phyloP scores from a whole-genome alignment of 2,113 vertebrate genomes.

The Sylvietta virens region DNA sequence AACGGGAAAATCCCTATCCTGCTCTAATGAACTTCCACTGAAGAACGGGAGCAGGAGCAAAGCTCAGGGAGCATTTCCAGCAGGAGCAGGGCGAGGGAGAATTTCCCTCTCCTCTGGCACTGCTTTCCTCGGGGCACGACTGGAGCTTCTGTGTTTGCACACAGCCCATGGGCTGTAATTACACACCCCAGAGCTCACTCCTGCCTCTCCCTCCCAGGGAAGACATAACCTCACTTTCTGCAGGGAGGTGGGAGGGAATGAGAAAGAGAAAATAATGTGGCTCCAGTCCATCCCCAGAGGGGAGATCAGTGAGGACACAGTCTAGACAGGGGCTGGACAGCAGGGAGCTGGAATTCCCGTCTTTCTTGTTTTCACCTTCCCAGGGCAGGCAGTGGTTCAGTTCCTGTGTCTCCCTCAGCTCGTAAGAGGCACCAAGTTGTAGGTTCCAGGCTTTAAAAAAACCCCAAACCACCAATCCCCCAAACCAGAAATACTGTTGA shows the following conservation, averaged over 20 bases:
- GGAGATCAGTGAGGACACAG: slow-evolving; percentile 19
- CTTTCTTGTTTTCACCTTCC: slow-evolving; percentile 29
- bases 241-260: slow-evolving; percentile 1
- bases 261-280: slow-evolving; percentile 42
- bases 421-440: not conserved
- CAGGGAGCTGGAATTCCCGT: slow-evolving; percentile 9
- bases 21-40: not conserved
- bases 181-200: not conserved
- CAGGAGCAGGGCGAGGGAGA: not conserved
- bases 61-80: not conserved
- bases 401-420: not conserved
- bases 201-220: not conserved
- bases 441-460: not conserved
- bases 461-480: fast-evolving
- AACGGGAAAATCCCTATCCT: not conserved
- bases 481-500: not conserved
- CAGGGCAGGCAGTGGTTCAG: not conserved
- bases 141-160: not conserved
- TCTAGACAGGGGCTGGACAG: slow-evolving; percentile 43
- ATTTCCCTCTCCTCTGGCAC: not conserved
- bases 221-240: slow-evolving; percentile 8
- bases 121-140: not conserved
- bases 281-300: slow-evolving; percentile 21
- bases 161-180: not conserved
- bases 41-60: not conserved